Conservation (phyloP, 2,888 invertebrate genomes). For the Tipula helvola region DNA sequence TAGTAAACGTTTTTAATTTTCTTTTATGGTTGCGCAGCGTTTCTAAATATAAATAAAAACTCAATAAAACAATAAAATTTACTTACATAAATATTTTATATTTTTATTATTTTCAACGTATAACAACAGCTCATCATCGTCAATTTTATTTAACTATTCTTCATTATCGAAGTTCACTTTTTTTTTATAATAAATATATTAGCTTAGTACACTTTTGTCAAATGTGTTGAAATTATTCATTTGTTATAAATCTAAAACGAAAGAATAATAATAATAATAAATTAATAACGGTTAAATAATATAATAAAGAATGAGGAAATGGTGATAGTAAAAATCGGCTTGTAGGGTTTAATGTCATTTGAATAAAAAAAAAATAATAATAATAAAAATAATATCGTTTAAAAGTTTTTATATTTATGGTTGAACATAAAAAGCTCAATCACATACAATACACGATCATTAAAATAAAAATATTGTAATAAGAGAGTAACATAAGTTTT, state of each 20-base stretch:
- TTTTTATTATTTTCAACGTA: background rate
- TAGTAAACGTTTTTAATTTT: background rate
- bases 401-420: background rate
- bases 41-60: background rate
- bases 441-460: too few relatives aligned
- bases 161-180: background rate
- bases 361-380: background rate
- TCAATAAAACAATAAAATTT: background rate
- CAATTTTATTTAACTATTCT: background rate
- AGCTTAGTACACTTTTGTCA: background rate
- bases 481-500: too few relatives aligned
- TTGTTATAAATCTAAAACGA: background rate
- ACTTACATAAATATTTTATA: background rate
- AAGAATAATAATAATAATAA: background rate
- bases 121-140: background rate
- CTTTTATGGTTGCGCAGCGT: background rate
- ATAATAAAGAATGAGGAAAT: background rate
- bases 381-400: background rate
- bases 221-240: background rate
- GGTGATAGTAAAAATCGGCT: background rate
- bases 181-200: background rate
- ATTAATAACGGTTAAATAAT: background rate
- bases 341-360: background rate
- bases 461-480: too few relatives aligned
- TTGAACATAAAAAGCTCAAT: too few relatives aligned